A percentile compares a stretch with the other conserved stretches of the same genome.
Conservation (phyloP, 2,888 invertebrate species). For the Tachystola acroxantha region DNA sequence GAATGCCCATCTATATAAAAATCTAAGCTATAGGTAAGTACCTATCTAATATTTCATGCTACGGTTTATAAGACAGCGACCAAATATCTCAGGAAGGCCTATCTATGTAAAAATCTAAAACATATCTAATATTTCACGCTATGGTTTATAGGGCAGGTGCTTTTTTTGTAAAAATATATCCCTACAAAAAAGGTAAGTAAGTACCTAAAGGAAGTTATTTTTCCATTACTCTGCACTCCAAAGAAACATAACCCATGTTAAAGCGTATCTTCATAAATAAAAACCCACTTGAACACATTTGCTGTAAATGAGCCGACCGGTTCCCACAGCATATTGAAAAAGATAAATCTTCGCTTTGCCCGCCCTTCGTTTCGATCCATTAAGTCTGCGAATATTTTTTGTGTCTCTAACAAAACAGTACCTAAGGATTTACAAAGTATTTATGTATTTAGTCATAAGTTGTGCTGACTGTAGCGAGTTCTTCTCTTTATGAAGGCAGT, state of each 20-base stretch:
- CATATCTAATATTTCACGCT: no score
- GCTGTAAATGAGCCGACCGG: constrained; percentile 26
- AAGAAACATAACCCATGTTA: constrained; percentile 38
- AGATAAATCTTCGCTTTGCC: constrained; percentile 66
- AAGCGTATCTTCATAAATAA: constrained; percentile 61
- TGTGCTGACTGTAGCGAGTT: not conserved
- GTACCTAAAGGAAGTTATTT: no score
- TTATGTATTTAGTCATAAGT: not conserved
- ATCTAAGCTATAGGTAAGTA: no score
- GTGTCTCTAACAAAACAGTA: not conserved
- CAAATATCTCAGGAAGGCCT: no score
- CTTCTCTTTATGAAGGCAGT: not conserved
- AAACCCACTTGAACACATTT: constrained; percentile 46
- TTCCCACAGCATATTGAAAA: constrained; percentile 65
- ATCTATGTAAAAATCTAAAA: no score
- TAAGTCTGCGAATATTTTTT: constrained; percentile 24
- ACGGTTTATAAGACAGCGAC: no score
- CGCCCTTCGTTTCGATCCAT: constrained; percentile 46
- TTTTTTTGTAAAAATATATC: no score
- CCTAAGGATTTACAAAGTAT: not conserved
- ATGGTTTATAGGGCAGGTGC: no score
- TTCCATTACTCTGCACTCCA: constrained; percentile 12
- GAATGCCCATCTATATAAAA: no score
- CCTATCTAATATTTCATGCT: no score
- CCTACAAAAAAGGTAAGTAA: no score